Evolutionary conservation across 2,888 invertebrate species (phyloP), one percentile per base, ranked within the genome.

Genomic region (Orchestes rusci): DNA sequence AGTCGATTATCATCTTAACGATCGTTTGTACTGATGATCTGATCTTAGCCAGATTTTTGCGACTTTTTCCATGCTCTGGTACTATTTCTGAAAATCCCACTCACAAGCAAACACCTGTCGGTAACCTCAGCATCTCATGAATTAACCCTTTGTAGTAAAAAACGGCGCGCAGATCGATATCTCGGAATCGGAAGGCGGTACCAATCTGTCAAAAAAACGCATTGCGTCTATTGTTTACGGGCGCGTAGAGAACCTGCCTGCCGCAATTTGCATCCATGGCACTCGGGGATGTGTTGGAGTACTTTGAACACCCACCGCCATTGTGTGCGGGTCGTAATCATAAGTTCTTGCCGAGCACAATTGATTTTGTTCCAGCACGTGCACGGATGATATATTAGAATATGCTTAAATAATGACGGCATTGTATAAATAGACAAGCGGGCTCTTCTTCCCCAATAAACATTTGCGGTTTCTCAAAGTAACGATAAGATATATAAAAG

Each of bases 321-420:
- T 65, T 65, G 65, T 66, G 57, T 50, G 55, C 54, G 53, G 50
- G 57, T 56, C 55, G 56, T 59, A 59, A 59, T 57, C 54, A 56
- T 56, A 59, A 65, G 62, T 64, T 64, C 59, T 48, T 51, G 47
- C 30, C 43, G 33, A 52, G 52, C 61, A 66, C 66, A 66, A 65
- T 66, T 66, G 66, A 65, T 66, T 65, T 62, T 62, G 59, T 30
- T 59, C 56, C 61, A 64, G 63, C 66, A 66, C 66, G 66, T 66
- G 66, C 63, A 63, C 52, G 61, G n/a, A 63, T 66, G 65, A 65
- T 65, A 62, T 64, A 66, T 66, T 64, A 66, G 63, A 66, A 64
- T 63, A 64, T 59, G 56, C 62, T 62, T 62, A 63, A 65, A 64
- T 65, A 65, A 65, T 65, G 64, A 63, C 59, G 59, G 62, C 59